These are phyloP conservation scores for Beaufortia kweichowensis DNA, from an alignment of 2,113 vertebrate genomes.

Conservation along the genomic window DNA sequence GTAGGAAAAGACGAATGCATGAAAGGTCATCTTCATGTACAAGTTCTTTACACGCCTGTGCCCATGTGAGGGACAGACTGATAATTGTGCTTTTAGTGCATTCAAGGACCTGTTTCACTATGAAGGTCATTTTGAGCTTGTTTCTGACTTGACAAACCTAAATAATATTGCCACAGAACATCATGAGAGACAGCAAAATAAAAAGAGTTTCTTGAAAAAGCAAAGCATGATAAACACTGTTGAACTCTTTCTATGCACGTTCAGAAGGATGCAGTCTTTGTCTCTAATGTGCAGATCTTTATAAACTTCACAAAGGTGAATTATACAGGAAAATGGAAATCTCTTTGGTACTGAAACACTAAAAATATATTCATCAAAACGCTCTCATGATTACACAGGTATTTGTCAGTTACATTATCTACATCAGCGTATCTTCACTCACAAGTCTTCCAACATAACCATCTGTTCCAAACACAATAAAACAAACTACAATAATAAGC, in stretches of 20 bases:
- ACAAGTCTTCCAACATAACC: background rate
- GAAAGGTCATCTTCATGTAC: conserved; percentile 73
- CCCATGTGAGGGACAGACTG: conserved; percentile 24
- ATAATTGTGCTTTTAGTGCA: conserved; percentile 58
- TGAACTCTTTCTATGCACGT: conserved; percentile 8
- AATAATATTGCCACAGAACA: conserved; percentile 1
- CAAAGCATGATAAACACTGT: conserved; percentile 9
- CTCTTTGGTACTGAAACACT: conserved; percentile 55
- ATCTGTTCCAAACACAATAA: conserved; percentile 24
- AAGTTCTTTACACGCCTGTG: conserved; percentile 43
- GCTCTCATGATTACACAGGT: conserved; percentile 22
- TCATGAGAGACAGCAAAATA: background rate
- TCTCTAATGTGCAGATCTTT: conserved; percentile 35
- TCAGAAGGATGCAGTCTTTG: conserved; percentile 24
- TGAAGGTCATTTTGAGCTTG: conserved; percentile 17
- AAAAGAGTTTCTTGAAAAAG: background rate
- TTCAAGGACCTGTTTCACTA: conserved; percentile 36
- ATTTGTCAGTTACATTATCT: conserved; percentile 40
- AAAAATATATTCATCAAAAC: conserved; percentile 30
- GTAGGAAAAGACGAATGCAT: conserved; percentile 40
- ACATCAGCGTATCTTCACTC: conserved; percentile 16
- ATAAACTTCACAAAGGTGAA: background rate
- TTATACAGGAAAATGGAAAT: background rate
- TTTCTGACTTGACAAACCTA: conserved; percentile 8
- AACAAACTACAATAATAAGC: conserved; percentile 16